A percentile compares a stretch with the other conserved stretches of the same genome.
Evolutionary conservation across 2,113 vertebrate genomes (phyloP).

Genomic region (Pachypanchax playfairii): DNA sequence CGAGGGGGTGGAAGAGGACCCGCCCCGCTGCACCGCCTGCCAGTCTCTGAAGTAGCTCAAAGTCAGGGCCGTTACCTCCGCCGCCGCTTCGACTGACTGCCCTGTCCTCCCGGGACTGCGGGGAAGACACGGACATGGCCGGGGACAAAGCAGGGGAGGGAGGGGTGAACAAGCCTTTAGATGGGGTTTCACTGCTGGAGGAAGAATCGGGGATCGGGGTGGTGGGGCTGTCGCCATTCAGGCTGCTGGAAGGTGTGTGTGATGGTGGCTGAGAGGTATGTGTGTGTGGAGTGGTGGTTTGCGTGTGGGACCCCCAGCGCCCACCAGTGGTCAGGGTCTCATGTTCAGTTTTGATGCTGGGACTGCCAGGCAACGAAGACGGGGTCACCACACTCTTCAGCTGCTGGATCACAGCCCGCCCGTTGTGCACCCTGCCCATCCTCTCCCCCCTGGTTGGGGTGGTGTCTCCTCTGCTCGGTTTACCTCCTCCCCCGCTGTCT

Average conservation of each 20-base stretch:
- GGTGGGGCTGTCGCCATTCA: conserved; percentile 76
- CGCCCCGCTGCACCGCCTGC: conserved; percentile 79
- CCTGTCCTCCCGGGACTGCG: conserved; percentile 78
- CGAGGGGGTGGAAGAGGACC: conserved; percentile 84
- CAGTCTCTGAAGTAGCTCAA: conserved; percentile 85
- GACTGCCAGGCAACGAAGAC: conserved; percentile 55
- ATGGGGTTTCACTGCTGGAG: conserved; percentile 71
- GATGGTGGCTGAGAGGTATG: conserved; percentile 55
- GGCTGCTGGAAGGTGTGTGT: conserved; percentile 73
- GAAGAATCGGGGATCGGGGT: conserved; percentile 79
- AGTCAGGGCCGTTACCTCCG: conserved; percentile 72
- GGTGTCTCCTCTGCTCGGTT: conserved; percentile 58
- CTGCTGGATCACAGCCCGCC: conserved; percentile 78
- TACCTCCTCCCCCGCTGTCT: conserved; percentile 56
- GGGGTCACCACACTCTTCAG: conserved; percentile 68
- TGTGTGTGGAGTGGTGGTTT: conserved; percentile 47
- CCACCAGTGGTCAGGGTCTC: conserved; percentile 66
- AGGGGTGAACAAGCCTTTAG: conserved; percentile 75
- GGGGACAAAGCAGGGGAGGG: conserved; percentile 78
- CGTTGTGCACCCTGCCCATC: conserved; percentile 73
- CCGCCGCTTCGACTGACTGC: conserved; percentile 45
- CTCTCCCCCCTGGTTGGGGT: conserved; percentile 43
- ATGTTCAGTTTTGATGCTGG: conserved; percentile 82
- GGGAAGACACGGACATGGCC: conserved; percentile 76
- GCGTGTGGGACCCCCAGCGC: conserved; percentile 74